Percentiles rank a stretch among this genome's conserved stretches.
Evolutionary conservation across 2,888 invertebrate species (phyloP).

Genomic region (Pollenia amentaria): DNA sequence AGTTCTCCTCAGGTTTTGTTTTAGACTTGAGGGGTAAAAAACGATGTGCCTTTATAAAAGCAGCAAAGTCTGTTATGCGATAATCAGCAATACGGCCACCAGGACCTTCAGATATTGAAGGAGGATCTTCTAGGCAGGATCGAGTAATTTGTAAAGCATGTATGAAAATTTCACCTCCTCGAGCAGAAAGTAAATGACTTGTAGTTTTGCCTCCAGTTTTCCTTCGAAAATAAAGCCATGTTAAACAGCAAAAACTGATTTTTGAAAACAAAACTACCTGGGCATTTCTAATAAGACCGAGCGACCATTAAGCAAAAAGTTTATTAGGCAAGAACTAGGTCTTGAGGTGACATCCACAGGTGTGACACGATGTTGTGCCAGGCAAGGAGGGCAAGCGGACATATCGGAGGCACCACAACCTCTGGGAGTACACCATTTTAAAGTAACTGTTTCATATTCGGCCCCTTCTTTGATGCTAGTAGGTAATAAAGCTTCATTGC

Average conservation of each 20-base stretch:
- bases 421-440: conserved; percentile 99
- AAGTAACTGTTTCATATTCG: conserved; percentile 92
- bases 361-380: conserved; percentile 95
- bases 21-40: conserved; percentile 89
- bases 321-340: conserved; percentile 98
- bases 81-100: conserved; percentile 98
- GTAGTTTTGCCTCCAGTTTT: conserved; percentile 94
- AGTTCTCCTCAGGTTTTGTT: conserved; percentile 80
- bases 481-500: conserved; percentile 86
- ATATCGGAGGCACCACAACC: conserved; percentile 92
- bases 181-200: conserved; percentile 96
- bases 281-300: conserved; percentile 96
- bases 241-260: not conserved
- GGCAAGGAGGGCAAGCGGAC: conserved; percentile 93
- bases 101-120: conserved; percentile 96
- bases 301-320: conserved; percentile 97
- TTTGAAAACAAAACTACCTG: conserved; percentile 82
- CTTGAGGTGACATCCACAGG: conserved; percentile 98
- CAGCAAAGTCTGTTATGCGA: conserved; percentile 92
- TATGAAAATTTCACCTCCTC: conserved; percentile 98
- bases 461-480: conserved; percentile 90
- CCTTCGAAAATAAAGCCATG: conserved; percentile 79
- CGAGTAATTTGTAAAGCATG: conserved; percentile 94
- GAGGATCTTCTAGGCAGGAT: conserved; percentile 96
- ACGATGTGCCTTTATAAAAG: conserved; percentile 93